A percentile compares a stretch with the other conserved stretches of the same genome.
These are phyloP conservation scores for Callospermophilus lateralis DNA, from an alignment of 2,113 vertebrate genomes.

Conservation along the genomic window DNA sequence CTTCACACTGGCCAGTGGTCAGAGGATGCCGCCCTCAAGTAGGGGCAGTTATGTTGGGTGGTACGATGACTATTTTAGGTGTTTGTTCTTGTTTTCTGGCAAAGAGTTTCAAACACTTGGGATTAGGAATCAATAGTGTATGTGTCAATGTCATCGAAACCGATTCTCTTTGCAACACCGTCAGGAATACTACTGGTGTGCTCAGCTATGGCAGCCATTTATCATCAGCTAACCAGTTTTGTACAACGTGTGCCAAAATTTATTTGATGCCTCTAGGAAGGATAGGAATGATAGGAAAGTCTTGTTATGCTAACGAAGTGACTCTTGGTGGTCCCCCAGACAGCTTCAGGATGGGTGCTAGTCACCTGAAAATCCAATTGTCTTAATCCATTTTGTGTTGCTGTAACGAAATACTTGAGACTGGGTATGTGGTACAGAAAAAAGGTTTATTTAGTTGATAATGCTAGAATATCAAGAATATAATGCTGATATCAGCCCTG, in stretches of 20 bases:
- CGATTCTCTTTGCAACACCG: constrained; percentile 29
- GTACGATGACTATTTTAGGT: background rate
- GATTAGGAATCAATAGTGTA: no score
- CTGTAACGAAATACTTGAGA: background rate
- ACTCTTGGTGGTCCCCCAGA: background rate
- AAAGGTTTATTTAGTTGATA: background rate
- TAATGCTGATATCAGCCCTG: background rate
- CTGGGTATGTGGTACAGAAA: background rate
- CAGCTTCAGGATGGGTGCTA: background rate
- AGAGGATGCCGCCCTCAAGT: background rate
- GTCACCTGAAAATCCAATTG: background rate
- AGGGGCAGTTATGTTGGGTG: background rate
- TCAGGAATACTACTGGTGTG: constrained; percentile 55
- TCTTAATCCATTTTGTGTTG: background rate
- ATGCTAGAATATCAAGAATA: background rate
- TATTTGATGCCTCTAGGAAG: constrained; percentile 60
- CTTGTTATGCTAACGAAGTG: background rate
- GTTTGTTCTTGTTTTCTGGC: background rate
- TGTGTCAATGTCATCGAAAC: background rate
- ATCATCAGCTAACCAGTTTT: constrained; percentile 81
- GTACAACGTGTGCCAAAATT: constrained; percentile 66
- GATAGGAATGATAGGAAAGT: background rate
- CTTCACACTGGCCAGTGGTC: background rate
- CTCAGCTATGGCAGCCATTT: constrained; percentile 67
- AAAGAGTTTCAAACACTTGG: background rate